These are phyloP conservation scores for Pilophorus perplexus DNA, from an alignment of 2,888 invertebrate genomes.

Conservation along the genomic window DNA sequence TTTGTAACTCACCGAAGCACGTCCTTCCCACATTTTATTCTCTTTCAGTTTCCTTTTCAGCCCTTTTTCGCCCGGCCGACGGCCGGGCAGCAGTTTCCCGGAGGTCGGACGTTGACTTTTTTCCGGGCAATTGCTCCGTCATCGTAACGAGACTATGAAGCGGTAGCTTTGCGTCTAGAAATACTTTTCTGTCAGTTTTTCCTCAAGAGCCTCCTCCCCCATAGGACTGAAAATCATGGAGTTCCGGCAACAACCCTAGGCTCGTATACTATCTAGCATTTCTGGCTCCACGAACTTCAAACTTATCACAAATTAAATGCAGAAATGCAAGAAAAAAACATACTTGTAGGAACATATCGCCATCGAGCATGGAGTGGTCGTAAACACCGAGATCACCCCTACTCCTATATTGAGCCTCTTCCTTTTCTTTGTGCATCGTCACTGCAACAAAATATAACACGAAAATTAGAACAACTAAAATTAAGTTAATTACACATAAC, in stretches of 20 bases:
- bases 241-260: no score
- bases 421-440: conserved; percentile 92
- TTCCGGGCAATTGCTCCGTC: conserved; percentile 6
- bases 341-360: conserved; percentile 94
- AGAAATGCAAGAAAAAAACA: no score
- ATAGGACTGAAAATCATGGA: no score
- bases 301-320: no score
- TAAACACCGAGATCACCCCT: conserved; percentile 79
- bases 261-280: no score
- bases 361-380: conserved; percentile 87
- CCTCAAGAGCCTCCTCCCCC: no score
- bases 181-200: no score
- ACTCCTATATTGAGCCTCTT: conserved; percentile 64
- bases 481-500: no score
- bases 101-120: no score
- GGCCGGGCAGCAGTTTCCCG: neutral
- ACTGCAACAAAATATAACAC: conserved; percentile 65
- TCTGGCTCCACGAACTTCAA: no score
- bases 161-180: no score
- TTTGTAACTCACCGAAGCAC: conserved; percentile 25
- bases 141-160: no score
- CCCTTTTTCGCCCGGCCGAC: neutral
- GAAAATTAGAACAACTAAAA: neutral
- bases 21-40: conserved; percentile 8
- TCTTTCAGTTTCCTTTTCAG: neutral